A percentile compares a stretch with the other conserved stretches of the same genome.
phyloP scores from a whole-genome alignment of 1,140 invertebrate genomes.

The Zelostemma sp. region DNA sequence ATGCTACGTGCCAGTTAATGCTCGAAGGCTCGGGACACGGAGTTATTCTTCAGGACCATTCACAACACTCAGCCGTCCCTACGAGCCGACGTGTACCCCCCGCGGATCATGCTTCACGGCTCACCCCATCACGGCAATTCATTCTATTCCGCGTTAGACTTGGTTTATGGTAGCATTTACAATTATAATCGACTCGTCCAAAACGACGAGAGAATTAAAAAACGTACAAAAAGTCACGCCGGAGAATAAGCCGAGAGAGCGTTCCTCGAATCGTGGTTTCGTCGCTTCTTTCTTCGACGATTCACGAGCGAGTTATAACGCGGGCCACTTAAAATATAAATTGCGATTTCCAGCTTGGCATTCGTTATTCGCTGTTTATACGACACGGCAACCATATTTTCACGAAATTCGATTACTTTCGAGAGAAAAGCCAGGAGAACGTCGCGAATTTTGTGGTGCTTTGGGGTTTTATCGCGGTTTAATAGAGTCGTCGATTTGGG shows the following conservation, averaged over 20 bases:
- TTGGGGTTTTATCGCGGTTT: too few species aligned
- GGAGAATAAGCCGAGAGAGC: background rate
- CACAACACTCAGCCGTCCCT: slow-evolving; percentile 49
- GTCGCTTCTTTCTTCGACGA: slow-evolving; percentile 25
- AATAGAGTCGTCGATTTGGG: too few species aligned
- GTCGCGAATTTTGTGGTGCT: too few species aligned
- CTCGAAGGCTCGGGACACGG: slow-evolving; percentile 40
- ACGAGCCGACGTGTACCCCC: slow-evolving; percentile 49
- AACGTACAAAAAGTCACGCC: background rate
- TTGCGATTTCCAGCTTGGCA: too few species aligned
- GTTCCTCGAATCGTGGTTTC: slow-evolving; percentile 32
- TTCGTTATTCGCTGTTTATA: too few species aligned
- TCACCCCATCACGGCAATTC: slow-evolving; percentile 36
- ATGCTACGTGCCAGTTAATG: slow-evolving; percentile 60
- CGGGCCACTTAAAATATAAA: background rate
- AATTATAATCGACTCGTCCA: slow-evolving; percentile 61
- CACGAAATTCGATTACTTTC: too few species aligned
- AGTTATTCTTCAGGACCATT: slow-evolving; percentile 57
- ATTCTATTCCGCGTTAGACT: slow-evolving; percentile 40
- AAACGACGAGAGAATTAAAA: slow-evolving; percentile 15
- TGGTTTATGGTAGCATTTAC: slow-evolving; percentile 66
- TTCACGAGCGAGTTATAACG: slow-evolving; percentile 1
- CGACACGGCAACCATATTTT: too few species aligned
- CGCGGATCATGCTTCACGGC: slow-evolving; percentile 47
- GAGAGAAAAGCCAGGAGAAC: too few species aligned